Evolutionary conservation across 1,140 invertebrate species (phyloP), one percentile per base, ranked within the genome.

Genomic region (Saccostrea cuccullata): DNA sequence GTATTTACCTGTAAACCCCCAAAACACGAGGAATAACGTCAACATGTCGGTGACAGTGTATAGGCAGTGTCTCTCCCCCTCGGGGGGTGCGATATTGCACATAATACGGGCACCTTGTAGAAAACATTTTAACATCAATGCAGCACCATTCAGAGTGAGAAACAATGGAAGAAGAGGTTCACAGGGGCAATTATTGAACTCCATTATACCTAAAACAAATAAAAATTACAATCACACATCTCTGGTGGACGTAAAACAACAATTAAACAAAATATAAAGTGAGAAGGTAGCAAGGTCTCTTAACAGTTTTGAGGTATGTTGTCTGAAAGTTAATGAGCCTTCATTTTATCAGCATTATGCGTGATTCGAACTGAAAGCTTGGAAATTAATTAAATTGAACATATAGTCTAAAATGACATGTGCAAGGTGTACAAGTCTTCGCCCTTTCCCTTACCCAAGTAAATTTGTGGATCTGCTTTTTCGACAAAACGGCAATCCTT

Each of bases 31-130:
- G 30, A 77, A 77, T 36, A 77, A 30, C 70, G 70, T 77, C 26
- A 77, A 36, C 26, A 77, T 77, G 30, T 77, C 70, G 9, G 70
- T 77, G 26, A 77, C 70, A 11, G 70, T 77, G 4, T 77, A 77
- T 11, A 77, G 26, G 36, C 70, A 77, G 13, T 77, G 70, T 77
- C 70, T 26, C 26, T 77, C 70, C 26, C 70, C 70, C 11, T 77
- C 70, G 30, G 70, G 70, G 70, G 70, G 70, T 1, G 26, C 70
- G 3, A 77, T 77, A 26, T 77, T 77, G 70, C 23, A 77, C 70
- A 77, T 77, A 11, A 77, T 77, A 26, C 70, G 70, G 26, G 70
- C 30, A 77, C 70, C 70, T 36, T 77, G 70, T 15, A 77, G 70
- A 36, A 77, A 23, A 77, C 70, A 77, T 77, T 77, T 77, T 15